phyloP scores from a whole-genome alignment of 2,797 vertebrate species.

The Helicolenus hilgendorfi region DNA sequence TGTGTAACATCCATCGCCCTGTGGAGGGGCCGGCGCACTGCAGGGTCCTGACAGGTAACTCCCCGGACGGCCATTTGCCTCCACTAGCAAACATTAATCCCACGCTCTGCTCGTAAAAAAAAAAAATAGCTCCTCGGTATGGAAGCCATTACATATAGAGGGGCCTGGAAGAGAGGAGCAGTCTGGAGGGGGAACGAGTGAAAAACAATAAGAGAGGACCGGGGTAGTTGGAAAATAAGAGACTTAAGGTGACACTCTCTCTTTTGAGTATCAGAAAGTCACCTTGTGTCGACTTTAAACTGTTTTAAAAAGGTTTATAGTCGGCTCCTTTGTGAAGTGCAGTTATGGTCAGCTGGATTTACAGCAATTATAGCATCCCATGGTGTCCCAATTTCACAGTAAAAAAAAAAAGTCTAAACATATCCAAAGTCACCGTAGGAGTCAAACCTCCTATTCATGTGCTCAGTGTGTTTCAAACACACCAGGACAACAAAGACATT shows the following conservation, averaged over 20 bases:
- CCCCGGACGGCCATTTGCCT: constrained; percentile 63
- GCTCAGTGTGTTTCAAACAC: neutral
- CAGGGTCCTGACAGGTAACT: constrained; percentile 77
- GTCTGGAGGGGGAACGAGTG: neutral
- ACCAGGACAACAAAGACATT: neutral
- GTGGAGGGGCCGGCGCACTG: constrained; percentile 6
- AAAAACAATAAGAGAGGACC: constrained; percentile 8
- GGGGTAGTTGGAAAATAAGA: neutral
- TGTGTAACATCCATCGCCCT: constrained; percentile 53
- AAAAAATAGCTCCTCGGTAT: constrained; percentile 14
- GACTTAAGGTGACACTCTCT: neutral
- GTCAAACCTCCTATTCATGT: neutral
- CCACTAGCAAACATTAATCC: constrained; percentile 56
- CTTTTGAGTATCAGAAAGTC: neutral
- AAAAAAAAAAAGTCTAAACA: neutral
- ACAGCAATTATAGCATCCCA: neutral
- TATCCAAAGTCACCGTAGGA: neutral
- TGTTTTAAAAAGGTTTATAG: neutral
- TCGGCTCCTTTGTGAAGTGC: neutral
- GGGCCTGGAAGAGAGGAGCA: neutral
- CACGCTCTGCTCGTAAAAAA: constrained; percentile 34
- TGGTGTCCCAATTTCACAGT: neutral
- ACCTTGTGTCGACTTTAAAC: neutral
- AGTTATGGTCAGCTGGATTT: neutral
- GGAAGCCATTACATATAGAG: constrained; percentile 29